Evolutionary conservation across 1,140 invertebrate genomes (phyloP).

Genomic region (Telenomus remus): DNA sequence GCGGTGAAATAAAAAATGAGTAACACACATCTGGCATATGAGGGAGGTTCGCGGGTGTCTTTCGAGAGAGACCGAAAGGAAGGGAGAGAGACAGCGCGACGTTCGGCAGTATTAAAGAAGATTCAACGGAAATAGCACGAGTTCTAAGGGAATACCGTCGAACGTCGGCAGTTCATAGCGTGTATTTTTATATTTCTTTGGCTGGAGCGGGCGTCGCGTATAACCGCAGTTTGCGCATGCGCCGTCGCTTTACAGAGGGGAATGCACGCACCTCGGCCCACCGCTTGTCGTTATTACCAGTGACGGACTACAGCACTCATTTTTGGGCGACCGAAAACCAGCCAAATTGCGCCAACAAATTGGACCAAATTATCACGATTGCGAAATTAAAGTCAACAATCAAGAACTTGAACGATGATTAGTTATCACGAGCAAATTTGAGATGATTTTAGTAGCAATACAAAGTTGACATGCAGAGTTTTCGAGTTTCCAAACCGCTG

Average conservation of each 20-base stretch:
- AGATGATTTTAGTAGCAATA: not conserved
- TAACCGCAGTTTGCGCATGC: conserved; percentile 34
- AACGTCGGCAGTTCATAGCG: conserved; percentile 18
- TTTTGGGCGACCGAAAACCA: conserved; percentile 2
- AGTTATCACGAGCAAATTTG: no score
- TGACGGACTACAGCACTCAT: conserved; percentile 10
- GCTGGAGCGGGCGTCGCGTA: conserved; percentile 25
- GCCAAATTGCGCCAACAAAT: no score
- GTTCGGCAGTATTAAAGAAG: conserved; percentile 13
- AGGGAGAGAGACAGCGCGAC: not conserved
- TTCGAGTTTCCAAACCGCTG: not conserved
- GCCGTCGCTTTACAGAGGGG: conserved; percentile 9
- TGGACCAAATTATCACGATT: no score
- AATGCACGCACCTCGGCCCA: conserved; percentile 23
- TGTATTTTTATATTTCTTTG: conserved; percentile 24
- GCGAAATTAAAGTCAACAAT: no score
- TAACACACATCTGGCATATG: not conserved
- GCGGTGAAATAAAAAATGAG: not conserved
- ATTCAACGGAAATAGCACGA: conserved; percentile 36
- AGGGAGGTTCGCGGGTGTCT: not conserved
- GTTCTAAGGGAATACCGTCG: conserved; percentile 39
- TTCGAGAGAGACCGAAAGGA: not conserved
- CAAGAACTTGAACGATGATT: no score
- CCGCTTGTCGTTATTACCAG: conserved; percentile 21
- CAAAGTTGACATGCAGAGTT: not conserved